Conservation (phyloP, 2,888 invertebrate species). For the Papilio protenor region DNA sequence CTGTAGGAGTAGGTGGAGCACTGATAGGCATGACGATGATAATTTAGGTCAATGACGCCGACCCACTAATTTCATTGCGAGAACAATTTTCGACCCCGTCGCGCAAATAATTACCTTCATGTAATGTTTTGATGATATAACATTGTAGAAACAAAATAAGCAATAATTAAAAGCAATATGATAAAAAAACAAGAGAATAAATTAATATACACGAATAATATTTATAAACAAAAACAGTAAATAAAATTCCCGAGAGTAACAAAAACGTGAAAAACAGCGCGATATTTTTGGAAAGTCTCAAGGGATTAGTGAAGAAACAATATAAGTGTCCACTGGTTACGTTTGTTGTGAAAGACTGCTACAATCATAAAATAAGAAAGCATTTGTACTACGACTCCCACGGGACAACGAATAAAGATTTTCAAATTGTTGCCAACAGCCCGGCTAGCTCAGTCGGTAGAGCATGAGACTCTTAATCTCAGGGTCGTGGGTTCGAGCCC, state of each 20-base stretch:
- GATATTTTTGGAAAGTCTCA: constrained; percentile 24
- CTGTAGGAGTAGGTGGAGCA: constrained; percentile 37
- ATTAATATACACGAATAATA: neutral
- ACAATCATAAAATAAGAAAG: constrained; percentile 69
- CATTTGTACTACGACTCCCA: neutral
- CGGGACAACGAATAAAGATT: constrained; percentile 5
- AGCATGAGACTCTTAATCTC: constrained; percentile 87
- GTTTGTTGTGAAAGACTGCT: constrained; percentile 26
- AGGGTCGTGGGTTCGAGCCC: constrained; percentile 87
- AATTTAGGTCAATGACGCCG: constrained; percentile 72
- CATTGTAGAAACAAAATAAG: neutral
- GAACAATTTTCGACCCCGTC: constrained; percentile 53
- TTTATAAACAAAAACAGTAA: neutral
- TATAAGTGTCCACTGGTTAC: constrained; percentile 22
- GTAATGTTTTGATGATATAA: constrained; percentile 10
- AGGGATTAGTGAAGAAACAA: constrained; percentile 24
- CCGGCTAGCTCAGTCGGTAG: constrained; percentile 85
- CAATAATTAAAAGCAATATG: neutral
- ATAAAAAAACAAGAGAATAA: neutral
- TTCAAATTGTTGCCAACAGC: constrained; percentile 51
- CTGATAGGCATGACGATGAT: constrained; percentile 52
- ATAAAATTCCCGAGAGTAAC: constrained; percentile 8
- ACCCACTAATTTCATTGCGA: constrained; percentile 57
- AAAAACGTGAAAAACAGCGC: constrained; percentile 2
- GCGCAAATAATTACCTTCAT: constrained; percentile 38